Conservation (phyloP, 1,140 invertebrate genomes). For the Drosophila seguyi region DNA sequence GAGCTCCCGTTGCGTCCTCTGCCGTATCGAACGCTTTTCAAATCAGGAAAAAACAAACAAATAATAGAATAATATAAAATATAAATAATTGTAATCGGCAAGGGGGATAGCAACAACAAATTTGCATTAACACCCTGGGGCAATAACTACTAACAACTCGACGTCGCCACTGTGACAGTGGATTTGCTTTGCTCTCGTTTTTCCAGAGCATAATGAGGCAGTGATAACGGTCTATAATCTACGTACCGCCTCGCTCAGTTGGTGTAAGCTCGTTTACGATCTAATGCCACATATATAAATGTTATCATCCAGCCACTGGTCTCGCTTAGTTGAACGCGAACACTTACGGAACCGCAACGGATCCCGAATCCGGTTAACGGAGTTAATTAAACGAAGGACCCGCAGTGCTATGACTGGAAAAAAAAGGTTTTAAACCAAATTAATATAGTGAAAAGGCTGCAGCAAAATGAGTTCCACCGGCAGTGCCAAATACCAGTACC, state of each 20-base stretch:
- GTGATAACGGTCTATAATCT: constrained; percentile 44
- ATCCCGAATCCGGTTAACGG: not conserved
- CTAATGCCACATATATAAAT: constrained; percentile 62
- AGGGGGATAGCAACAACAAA: constrained; percentile 7
- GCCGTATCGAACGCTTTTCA: constrained; percentile 36
- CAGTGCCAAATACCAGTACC: constrained; percentile 58
- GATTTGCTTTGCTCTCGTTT: constrained; percentile 28
- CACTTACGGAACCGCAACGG: constrained; percentile 16
- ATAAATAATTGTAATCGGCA: constrained; percentile 23
- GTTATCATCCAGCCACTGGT: constrained; percentile 56
- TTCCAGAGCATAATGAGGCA: constrained; percentile 37
- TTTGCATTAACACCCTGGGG: constrained; percentile 36
- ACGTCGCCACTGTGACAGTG: not conserved
- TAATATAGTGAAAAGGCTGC: not conserved
- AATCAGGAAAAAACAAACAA: constrained; percentile 39
- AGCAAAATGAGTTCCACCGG: constrained; percentile 46
- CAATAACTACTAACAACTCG: constrained; percentile 27
- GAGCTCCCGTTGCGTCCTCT: constrained; percentile 31
- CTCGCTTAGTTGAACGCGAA: constrained; percentile 55
- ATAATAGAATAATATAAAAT: constrained; percentile 13
- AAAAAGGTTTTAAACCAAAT: not conserved
- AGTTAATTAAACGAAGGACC: constrained; percentile 3
- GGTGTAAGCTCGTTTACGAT: constrained; percentile 38
- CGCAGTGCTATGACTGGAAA: not conserved
- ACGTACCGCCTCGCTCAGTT: constrained; percentile 33